Evolutionary conservation across 1,140 invertebrate genomes (phyloP), one percentile per base, ranked within the genome.

Genomic region (Amyelois transitella): DNA sequence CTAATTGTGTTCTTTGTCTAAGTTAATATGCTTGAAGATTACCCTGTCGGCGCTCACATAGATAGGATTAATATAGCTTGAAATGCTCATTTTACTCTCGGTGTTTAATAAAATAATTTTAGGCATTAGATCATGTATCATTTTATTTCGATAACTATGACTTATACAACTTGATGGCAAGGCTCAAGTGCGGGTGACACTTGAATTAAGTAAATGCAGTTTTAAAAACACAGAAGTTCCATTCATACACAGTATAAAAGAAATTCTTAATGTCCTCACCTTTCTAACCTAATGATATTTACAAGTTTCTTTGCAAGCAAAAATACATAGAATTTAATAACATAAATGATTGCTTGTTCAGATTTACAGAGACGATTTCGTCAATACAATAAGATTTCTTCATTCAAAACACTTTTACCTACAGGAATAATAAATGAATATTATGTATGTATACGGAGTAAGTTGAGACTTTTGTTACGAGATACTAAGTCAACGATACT

Each of bases 161-260:
- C 52, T 43, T 47, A 47, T 77, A 77, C 66, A 75, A 66, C 66
- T 62, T 72, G 54, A 83, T 81, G 80, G 80, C 80, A 83, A 83
- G 80, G 64, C 62, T 64, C 54, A 18, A 56, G 55, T 60, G 45
- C 19, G 19, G 18, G 10, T 47, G 6, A 21, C 45, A 21, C 14
- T 17, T 44, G 18, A 44, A 22, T 17, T 12, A 38, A 38, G 12
- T 38, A 38, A 38, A 38, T 38, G 32, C 32, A 38, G n/a, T 4
- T 38, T 14, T 14, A 38, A 5, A 38, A 32, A 38, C 5, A 38
- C 32, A 28, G 7, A 28, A 28, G 12, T 6, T 10, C 25, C 25
- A 28, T 8, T 28, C 2, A 28, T 28, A 28, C 25, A 28, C 12
- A 28, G 12, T 10, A 12, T 28, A 6, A 6, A 28, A 28, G 7